Percentiles rank a stretch among this genome's conserved stretches.
These are phyloP conservation scores for Ictidomys tridecemlineatus DNA, from an alignment of 2,113 vertebrate species.

Conservation along the genomic window DNA sequence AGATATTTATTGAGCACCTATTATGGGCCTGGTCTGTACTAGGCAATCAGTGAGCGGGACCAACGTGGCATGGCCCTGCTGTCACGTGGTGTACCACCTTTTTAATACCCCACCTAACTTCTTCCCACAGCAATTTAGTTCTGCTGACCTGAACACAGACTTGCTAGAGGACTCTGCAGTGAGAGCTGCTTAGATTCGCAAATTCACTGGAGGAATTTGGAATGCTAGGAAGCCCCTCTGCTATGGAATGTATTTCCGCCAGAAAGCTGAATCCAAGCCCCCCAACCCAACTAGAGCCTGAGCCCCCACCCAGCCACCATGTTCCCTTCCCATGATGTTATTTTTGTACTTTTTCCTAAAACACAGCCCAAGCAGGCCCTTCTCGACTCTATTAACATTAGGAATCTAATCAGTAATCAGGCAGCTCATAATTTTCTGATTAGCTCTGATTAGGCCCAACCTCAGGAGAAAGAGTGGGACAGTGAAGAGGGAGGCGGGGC, in stretches of 20 bases:
- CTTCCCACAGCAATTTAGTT: not conserved
- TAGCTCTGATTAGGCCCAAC: constrained; percentile 92
- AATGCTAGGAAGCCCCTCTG: not conserved
- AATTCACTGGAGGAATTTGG: not conserved
- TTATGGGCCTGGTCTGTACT: not conserved
- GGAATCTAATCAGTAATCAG: constrained; percentile 94
- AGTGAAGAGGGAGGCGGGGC: constrained; percentile 65
- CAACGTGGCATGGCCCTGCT: not conserved
- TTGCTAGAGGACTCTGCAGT: not conserved
- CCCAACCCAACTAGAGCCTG: not conserved
- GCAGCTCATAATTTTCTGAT: constrained; percentile 94
- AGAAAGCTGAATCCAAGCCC: not conserved
- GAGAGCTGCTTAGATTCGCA: not conserved
- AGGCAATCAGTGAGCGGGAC: not conserved
- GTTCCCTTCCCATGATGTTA: constrained; percentile 85
- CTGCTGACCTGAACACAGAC: not conserved
- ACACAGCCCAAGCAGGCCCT: constrained; percentile 89
- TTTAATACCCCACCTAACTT: not conserved
- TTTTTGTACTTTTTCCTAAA: constrained; percentile 91
- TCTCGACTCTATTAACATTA: constrained; percentile 94
- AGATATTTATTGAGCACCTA: not conserved
- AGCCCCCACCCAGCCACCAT: constrained; percentile 56
- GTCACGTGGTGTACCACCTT: not conserved
- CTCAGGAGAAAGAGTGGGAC: constrained; percentile 81
- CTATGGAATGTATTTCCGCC: not conserved